Evolutionary conservation across 2,113 vertebrate genomes (phyloP), one percentile per base, ranked within the genome.

Genomic region (Aviceda subcristata): DNA sequence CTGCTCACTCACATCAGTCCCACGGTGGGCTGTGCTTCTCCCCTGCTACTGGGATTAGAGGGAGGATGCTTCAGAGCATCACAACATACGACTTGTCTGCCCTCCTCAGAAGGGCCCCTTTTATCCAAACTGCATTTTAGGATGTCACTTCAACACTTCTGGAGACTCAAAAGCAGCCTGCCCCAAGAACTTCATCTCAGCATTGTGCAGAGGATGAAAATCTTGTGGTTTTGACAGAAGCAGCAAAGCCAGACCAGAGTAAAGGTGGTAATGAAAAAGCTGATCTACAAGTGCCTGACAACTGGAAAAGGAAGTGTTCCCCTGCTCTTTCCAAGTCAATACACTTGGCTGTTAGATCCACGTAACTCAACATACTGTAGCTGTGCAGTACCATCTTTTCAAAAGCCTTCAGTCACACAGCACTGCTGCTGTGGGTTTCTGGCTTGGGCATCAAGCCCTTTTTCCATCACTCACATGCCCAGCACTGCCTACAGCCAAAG

Each of bases 41-140:
- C 24, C 16, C 26, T 3, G 48, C 48, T 39, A 5, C 50, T 2
- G 2, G 41, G 50, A 29, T 38, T 2, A 34, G 34, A 56, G 21
- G 41, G 29, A 53, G 26, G 46, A 73, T 0, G 1, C 46, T 34
- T 59, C 4, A 23, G 56, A 53, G 34, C 46, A 8, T 11, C 27
- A 2, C 1, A 18, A 2, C 6, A 16, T 5, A 0, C 1, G 6
- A 14, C 22, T 10, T 10, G 18, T 3, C 26, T n/a, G 26, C 26
- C 34, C 46, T 45, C 55, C 64, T 38, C 4, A 2, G 26, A 38
- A 10, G 32, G 43, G 34, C 5, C 26, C 46, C 22, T 26, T 30
- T 26, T 21, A 21, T 4, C 20, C 85, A 32, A 51, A 36, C 36
- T 5, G 9, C 19, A 39, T 22, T 56, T 67, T 23, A 20, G 62